Evolutionary conservation across 2,797 vertebrate species (phyloP), one percentile per base, ranked within the genome.

Genomic region (Poeciliopsis turneri): DNA sequence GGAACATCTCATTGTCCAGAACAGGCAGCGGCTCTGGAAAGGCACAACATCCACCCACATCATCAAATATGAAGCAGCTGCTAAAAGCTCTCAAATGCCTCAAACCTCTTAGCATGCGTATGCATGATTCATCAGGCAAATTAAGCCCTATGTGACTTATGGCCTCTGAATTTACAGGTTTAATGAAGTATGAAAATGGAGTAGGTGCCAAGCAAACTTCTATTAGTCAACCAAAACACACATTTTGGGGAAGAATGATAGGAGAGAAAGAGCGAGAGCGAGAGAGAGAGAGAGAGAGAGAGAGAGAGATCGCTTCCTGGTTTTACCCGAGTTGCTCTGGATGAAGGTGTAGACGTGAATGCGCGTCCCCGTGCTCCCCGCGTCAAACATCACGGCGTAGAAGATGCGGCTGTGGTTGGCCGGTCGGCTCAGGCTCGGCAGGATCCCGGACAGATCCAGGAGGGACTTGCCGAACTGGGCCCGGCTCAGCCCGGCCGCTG

Each of bases 361-460:
- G 41, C 98, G 96, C 0, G 98, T 99, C 81, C 98, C 98, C 0
- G 98, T 99, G 94, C 98, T 99, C 87, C 98, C 98, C 0, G 98
- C 98, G 0, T 99, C 98, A 89, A 99, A 98, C 97, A 99, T 98
- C 90, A 99, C 96, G 5, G 96, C 96, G 64, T 99, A 98, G 93
- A 97, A 96, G 86, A 96, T 96, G 78, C 91, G 91, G 87, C 95
- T 97, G 92, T 94, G 90, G 88, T 97, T 97, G 25, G 96, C 82
- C 1, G 97, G 96, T 5, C 97, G 97, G 86, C 89, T 87, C 6
- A 96, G 93, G 23, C 94, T 90, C 30, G 94, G 93, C 1, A 95
- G 92, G 81, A 94, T 61, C 83, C 74, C 72, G 55, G 90, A 82
- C 72, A 92, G 69, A 71, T 91, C 91, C 75, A 90, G 73, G 13